phyloP scores from a whole-genome alignment of 1,140 invertebrate species.

The Lepidurus apus region DNA sequence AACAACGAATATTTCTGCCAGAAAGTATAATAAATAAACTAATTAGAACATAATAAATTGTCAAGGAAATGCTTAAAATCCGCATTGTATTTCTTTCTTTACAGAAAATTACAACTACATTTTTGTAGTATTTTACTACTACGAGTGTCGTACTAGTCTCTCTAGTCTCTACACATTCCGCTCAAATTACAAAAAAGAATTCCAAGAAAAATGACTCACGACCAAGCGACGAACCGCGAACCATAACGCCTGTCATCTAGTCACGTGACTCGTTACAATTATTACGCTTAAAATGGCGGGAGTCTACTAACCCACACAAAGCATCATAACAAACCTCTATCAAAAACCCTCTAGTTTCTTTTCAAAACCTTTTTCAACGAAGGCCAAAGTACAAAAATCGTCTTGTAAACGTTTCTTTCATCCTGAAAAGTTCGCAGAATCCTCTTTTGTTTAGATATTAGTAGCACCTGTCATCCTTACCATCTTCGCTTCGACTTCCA shows the following conservation, averaged over 20 bases:
- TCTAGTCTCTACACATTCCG: too few relatives aligned
- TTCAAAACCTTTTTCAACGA: neutral
- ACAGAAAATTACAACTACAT: too few relatives aligned
- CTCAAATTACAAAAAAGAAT: too few relatives aligned
- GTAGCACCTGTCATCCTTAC: neutral
- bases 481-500: neutral
- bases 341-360: neutral
- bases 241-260: neutral
- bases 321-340: neutral
- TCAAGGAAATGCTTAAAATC: too few relatives aligned
- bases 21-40: too few relatives aligned
- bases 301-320: neutral
- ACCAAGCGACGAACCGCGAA: neutral
- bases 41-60: too few relatives aligned
- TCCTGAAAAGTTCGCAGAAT: neutral
- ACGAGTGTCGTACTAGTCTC: too few relatives aligned
- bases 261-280: neutral
- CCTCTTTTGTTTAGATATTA: neutral
- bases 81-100: too few relatives aligned
- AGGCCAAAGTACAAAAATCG: neutral
- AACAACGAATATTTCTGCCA: too few relatives aligned
- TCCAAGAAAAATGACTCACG: too few relatives aligned
- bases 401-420: neutral
- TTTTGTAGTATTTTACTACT: too few relatives aligned
- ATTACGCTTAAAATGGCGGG: neutral